phyloP scores from a whole-genome alignment of 2,797 vertebrate species.

The Parambassis ranga region DNA sequence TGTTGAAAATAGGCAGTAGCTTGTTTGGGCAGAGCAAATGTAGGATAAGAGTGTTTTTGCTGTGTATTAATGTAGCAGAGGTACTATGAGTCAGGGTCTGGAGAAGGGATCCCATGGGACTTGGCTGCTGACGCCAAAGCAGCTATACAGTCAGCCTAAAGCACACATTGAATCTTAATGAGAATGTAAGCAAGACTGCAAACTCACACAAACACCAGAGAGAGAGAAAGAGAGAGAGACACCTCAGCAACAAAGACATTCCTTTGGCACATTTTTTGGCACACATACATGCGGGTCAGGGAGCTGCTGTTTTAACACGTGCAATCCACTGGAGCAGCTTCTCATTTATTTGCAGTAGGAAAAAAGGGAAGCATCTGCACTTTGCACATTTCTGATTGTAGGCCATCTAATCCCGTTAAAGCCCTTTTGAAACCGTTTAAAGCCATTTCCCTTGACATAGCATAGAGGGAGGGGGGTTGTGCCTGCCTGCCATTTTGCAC shows the following conservation, averaged over 20 bases:
- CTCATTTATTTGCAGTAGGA: conserved; percentile 2
- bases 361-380: conserved; percentile 46
- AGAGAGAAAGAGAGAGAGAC: too few relatives aligned
- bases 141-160: conserved; percentile 50
- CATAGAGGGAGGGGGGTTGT: conserved; percentile 40
- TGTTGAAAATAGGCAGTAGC: conserved; percentile 15
- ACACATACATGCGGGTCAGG: background rate
- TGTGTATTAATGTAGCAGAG: conserved; percentile 24
- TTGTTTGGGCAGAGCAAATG: conserved; percentile 3
- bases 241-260: background rate
- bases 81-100: conserved; percentile 72
- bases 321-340: background rate
- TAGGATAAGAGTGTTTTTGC: conserved; percentile 16
- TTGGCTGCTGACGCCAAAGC: conserved; percentile 51
- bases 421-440: conserved; percentile 63
- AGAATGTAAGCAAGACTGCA: conserved; percentile 42
- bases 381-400: conserved; percentile 55
- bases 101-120: conserved; percentile 58
- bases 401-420: conserved; percentile 65
- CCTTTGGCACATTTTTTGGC: background rate
- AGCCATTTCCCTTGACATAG: conserved; percentile 58
- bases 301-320: background rate
- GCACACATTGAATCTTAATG: conserved; percentile 59
- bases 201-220: conserved; percentile 2
- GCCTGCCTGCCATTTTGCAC: conserved; percentile 45